Conservation (phyloP, 2,888 invertebrate species). For the Cephus pygmeus region DNA sequence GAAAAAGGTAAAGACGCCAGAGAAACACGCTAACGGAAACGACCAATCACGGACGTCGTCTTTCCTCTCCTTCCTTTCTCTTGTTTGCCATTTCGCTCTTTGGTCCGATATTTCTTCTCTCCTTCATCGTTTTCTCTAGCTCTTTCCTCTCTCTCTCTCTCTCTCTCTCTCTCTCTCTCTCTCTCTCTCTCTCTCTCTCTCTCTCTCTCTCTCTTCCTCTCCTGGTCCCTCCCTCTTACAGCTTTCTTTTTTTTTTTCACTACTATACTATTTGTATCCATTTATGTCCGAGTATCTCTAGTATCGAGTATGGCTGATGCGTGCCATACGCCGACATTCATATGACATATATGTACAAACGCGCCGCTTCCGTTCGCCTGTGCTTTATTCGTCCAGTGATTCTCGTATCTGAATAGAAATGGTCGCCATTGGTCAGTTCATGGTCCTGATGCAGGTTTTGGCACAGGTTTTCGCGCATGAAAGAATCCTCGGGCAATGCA, state of each 20-base stretch:
- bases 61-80: slow-evolving; percentile 19
- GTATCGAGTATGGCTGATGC: background rate
- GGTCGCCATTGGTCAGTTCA: too few relatives aligned
- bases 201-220: slow-evolving; percentile 7
- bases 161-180: background rate
- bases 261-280: background rate
- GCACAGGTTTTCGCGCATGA: too few relatives aligned
- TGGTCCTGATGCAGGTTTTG: too few relatives aligned
- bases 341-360: too few relatives aligned
- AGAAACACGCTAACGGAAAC: slow-evolving; percentile 8
- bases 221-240: slow-evolving; percentile 2
- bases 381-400: too few relatives aligned
- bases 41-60: slow-evolving; percentile 14
- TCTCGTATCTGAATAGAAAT: too few relatives aligned
- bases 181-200: slow-evolving; percentile 1
- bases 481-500: too few relatives aligned
- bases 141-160: slow-evolving; percentile 4
- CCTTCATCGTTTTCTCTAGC: slow-evolving; percentile 6
- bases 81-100: slow-evolving; percentile 11
- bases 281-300: background rate
- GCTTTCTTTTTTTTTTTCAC: background rate
- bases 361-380: too few relatives aligned
- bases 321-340: too few relatives aligned
- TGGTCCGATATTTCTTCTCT: slow-evolving; percentile 4
- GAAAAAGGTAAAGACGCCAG: slow-evolving; percentile 65